These are phyloP conservation scores for Sprattus sprattus DNA, from an alignment of 2,113 vertebrate genomes.

Conservation along the genomic window DNA sequence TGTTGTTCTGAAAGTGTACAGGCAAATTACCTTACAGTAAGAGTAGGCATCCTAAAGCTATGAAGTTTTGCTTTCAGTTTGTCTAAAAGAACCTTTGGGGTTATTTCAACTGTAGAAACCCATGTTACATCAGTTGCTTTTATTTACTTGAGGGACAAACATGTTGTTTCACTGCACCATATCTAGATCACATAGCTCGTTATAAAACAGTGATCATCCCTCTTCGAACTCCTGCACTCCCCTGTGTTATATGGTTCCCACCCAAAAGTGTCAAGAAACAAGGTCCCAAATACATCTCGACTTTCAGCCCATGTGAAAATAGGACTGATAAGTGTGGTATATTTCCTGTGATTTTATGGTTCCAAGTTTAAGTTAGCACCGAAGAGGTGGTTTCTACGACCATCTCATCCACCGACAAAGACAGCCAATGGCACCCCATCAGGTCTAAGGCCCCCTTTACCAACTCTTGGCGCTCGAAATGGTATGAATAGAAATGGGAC, in stretches of 20 bases:
- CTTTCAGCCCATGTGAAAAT: neutral
- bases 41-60: neutral
- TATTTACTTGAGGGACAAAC: conserved; percentile 18
- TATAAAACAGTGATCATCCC: conserved; percentile 10
- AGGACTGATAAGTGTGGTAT: neutral
- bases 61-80: neutral
- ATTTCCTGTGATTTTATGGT: too few relatives aligned
- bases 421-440: neutral
- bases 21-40: neutral
- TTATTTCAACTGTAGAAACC: neutral
- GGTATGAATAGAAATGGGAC: too few relatives aligned
- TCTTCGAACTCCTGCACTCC: neutral
- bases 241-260: neutral
- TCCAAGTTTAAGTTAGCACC: neutral
- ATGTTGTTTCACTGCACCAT: conserved; percentile 2
- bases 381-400: neutral
- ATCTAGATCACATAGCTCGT: neutral
- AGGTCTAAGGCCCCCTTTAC: neutral
- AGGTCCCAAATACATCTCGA: neutral
- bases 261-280: neutral
- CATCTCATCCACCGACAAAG: neutral
- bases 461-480: neutral
- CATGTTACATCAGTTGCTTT: conserved; percentile 17
- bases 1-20: neutral
- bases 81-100: neutral